Base-by-base conservation (phyloP, 2,113 vertebrate species). In the Craseonycteris thonglongyai region DNA sequence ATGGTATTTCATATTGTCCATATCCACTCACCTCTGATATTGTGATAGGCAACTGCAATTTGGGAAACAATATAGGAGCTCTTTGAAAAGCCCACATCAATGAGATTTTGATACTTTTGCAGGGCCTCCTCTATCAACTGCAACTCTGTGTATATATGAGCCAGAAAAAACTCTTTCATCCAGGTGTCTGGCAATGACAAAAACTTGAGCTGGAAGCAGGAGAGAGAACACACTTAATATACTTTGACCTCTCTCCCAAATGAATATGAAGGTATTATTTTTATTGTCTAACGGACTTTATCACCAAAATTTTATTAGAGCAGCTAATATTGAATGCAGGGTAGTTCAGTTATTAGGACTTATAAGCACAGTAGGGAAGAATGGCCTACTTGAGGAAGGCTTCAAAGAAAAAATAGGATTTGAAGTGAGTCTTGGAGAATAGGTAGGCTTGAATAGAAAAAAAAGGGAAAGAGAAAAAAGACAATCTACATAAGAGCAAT, bases 141-240 rank as follows among this genome's bases (percentile, higher is more conserved):
- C 97, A 99, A 98, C 97, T 99, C 99, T 30, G 99, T 99, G 97
- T 99, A 99, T 98, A 99, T 99, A 98, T 99, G 99, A 90, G 99
- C 99, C 98, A 99, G 98, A 98, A 99, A 99, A 98, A 99, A 99
- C 96, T 99, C 99, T 98, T 99, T 99, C 98, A 99, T 99, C 99
- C 99, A 99, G 56, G 99, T 99, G 97, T 99, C 99, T 69, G 99
- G 99, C 97, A 99, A 98, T 95, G 99, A 99, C 98, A 99, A 98
- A 90, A 99, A 99, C 98, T 99, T 99, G 96, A 99, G 97, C 99
- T 99, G 97, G 56, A 91, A 97, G 97, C 94, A 97, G 78, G 82
- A 76, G 96, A 98, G 95, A 97, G 94, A 49, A 96, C 88, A 98
- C 14, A 95, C 28, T 97, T 97, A 98, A 84, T 95, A 96, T 71